Conservation (phyloP, 2,113 vertebrate genomes). For the Lophochroa leadbeateri region DNA sequence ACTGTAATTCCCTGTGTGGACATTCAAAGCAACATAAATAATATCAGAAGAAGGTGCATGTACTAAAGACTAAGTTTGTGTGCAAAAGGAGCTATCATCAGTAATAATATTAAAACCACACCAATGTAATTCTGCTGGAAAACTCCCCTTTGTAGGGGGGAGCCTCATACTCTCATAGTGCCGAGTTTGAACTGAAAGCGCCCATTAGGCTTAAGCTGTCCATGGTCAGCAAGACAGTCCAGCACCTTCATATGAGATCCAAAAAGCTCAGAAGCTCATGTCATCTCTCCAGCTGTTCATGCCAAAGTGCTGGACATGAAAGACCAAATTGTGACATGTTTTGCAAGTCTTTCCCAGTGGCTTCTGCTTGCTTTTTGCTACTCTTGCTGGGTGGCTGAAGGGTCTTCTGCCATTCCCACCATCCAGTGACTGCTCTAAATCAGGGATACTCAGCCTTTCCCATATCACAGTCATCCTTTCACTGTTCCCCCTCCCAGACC, state of each 20-base stretch:
- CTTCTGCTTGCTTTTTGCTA: background rate
- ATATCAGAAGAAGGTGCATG: background rate
- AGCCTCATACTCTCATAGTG: background rate
- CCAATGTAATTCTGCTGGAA: background rate
- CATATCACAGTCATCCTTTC: background rate
- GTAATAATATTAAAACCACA: background rate
- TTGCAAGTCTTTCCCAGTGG: background rate
- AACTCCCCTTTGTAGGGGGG: background rate
- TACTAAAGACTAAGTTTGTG: background rate
- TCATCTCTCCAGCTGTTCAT: background rate
- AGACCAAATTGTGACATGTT: background rate
- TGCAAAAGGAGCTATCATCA: background rate
- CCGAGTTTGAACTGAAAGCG: background rate
- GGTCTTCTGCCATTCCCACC: background rate
- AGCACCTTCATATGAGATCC: background rate
- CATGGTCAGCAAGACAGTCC: background rate
- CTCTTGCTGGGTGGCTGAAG: background rate
- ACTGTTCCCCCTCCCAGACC: background rate
- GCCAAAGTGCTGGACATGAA: background rate
- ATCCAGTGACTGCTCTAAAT: background rate
- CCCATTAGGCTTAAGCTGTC: background rate
- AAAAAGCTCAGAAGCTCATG: background rate
- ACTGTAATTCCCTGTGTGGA: background rate
- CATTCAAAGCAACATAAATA: background rate
- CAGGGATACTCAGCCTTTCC: background rate